A percentile compares a stretch with the other conserved stretches of the same genome.
These are phyloP conservation scores for Iphiclides podalirius DNA, from an alignment of 2,888 invertebrate species.

Conservation along the genomic window DNA sequence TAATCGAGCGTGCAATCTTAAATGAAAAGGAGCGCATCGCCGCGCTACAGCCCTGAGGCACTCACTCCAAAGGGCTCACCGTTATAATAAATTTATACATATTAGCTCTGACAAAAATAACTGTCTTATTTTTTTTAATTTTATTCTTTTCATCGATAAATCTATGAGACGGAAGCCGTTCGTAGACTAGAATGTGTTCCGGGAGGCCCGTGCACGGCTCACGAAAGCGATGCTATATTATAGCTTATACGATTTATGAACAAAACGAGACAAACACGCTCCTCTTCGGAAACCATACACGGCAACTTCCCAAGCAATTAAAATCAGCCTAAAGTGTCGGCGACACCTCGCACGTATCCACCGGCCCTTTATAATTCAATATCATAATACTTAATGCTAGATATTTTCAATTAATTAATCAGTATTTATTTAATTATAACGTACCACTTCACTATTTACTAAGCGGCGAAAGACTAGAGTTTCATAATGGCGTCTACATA, in stretches of 20 bases:
- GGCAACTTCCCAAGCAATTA: conserved; percentile 37
- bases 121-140: conserved; percentile 39
- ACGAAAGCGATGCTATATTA: conserved; percentile 23
- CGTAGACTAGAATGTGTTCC: conserved; percentile 56
- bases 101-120: conserved; percentile 56
- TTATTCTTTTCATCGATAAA: conserved; percentile 35
- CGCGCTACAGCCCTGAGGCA: conserved; percentile 26
- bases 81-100: conserved; percentile 52
- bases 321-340: conserved; percentile 33
- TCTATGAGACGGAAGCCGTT: conserved; percentile 63
- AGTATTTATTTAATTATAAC: conserved; percentile 52
- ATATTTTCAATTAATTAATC: conserved; percentile 45
- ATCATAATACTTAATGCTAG: conserved; percentile 57
- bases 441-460: conserved; percentile 57
- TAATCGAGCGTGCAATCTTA: conserved; percentile 56
- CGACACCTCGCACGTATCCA: conserved; percentile 14
- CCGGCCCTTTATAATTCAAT: too few species aligned
- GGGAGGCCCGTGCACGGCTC: conserved; percentile 37
- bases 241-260: conserved; percentile 12
- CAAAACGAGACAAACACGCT: conserved; percentile 5
- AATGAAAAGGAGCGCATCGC: conserved; percentile 37
- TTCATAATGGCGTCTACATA: conserved; percentile 64
- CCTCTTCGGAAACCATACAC: conserved; percentile 36
- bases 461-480: conserved; percentile 71
- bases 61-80: conserved; percentile 34